Evolutionary conservation across 37 sponge, comb jelly and placozoan genomes (phyloP), one percentile per base, ranked within the genome.

Genomic region (Amphimedon queenslandica): DNA sequence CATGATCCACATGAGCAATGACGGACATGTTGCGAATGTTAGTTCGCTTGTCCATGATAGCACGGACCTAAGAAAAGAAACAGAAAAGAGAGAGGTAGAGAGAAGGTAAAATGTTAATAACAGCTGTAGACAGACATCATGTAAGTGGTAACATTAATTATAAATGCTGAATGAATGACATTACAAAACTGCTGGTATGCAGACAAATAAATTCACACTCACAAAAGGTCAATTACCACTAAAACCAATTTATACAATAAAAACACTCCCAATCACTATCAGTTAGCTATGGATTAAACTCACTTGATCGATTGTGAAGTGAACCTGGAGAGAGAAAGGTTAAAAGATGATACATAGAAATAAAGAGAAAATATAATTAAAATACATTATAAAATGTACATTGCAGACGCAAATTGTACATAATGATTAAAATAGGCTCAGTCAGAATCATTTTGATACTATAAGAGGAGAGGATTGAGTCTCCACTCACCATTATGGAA

Each of bases 1-100:
- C 99, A 72, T 99, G 96, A 64, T 99, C 99, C 40, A 95, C 99
- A 72, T 99, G 99, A 13, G 99, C 99, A 13, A 99, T 99, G 4
- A 99, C 99, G 23, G 96, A 95, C 99, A 99, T 99, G 84, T 99
- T 99, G 42, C 99, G 93, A 77, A 99, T 99, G 82, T 99, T 99
- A 3, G 82, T 71, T 37, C 96, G 96, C 82, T 92, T 90, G 84
- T 95, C 96, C 99, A 99, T 99, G 77, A 95, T 93, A 37, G 63
- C 94, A 75, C 99, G 99, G 73, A 99, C 91, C 89, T 94, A 55
- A 4, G 18, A 34, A 60, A 57, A 39, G 25, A 60, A 34, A 18
- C 37, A 73, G 21, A 47, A n/a, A n/a, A n/a, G n/a, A n/a, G n/a
- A n/a, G n/a, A n/a, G n/a, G n/a, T 47, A 56, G 35, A 71, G 61